Evolutionary conservation across 2,888 invertebrate genomes (phyloP).

Genomic region (Troides oblongomaculatus): DNA sequence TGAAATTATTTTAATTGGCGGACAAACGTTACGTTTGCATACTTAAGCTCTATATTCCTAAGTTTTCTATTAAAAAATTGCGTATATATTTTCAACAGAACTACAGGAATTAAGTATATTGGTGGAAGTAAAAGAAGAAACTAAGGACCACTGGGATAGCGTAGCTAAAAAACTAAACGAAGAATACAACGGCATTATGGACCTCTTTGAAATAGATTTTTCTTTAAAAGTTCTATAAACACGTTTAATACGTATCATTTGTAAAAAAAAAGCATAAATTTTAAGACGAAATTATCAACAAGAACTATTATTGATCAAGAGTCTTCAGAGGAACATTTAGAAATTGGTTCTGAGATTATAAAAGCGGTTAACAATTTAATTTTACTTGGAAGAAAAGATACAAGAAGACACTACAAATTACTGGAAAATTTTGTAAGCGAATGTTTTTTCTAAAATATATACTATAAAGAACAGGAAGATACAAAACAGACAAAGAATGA

Average conservation of each 20-base stretch:
- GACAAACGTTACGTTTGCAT: no score
- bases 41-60: neutral
- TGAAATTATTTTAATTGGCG: no score
- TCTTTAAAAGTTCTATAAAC: conserved; percentile 12
- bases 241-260: neutral
- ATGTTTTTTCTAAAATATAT: no score
- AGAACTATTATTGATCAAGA: neutral
- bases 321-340: neutral
- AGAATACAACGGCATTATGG: conserved; percentile 54
- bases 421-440: no score
- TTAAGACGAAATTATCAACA: neutral
- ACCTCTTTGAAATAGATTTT: conserved; percentile 35
- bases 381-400: neutral
- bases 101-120: conserved; percentile 58
- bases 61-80: neutral
- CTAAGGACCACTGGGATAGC: conserved; percentile 50
- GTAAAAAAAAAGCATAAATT: neutral
- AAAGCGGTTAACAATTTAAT: neutral
- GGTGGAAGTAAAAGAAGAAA: conserved; percentile 56
- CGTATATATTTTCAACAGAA: conserved; percentile 45
- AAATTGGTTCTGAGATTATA: neutral
- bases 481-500: no score
- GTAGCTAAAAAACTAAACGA: conserved; percentile 43
- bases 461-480: no score
- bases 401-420: neutral